Base-by-base conservation (phyloP, 2,113 vertebrate species). In the Crotalus horridus region DNA sequence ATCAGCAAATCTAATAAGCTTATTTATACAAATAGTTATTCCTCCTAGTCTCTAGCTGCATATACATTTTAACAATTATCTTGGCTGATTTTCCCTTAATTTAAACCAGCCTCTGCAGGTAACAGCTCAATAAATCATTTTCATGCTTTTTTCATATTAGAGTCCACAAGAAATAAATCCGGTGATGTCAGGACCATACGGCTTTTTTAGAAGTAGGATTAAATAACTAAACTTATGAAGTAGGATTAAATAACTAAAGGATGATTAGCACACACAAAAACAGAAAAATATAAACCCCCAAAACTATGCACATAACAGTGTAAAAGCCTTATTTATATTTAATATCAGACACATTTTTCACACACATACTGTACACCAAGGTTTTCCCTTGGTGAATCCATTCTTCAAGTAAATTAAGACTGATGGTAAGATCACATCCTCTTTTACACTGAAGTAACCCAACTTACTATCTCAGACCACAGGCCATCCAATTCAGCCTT, bases 31-130 rank as follows among this genome's bases (percentile, higher is more conserved):
- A 43, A 81, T 81, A 81, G 74, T 81, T 43, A 81, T 81, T 95
- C 95, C 64, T 94, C 93, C 90, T 20, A 56, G 61, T 95, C 93
- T 88, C 93, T 17, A 94, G 93, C 48, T 58, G 43, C 89, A 93
- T 90, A 94, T 46, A 94, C 92, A 29, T 89, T 91, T 92, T 94
- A 94, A 91, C 95, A 96, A 59, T 88, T 91, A 46, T 91, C 92
- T 20, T 93, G 93, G 93, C 93, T 89, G 86, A 53, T 89, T 56
- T 1, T 58, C 89, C 93, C 61, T 58, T 90, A 69, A 43, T 89
- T 92, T 90, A 92, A 94, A 88, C 1, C 46, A 87, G 93, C 15
- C 11, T 90, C 91, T 53, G 43, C 48, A 92, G 59, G 85, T 89
- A 88, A 95, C 91, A 87, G 91, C 0, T 53, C 29, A 0, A 91